phyloP scores from a whole-genome alignment of 2,888 invertebrate genomes.

The Nomada flava region DNA sequence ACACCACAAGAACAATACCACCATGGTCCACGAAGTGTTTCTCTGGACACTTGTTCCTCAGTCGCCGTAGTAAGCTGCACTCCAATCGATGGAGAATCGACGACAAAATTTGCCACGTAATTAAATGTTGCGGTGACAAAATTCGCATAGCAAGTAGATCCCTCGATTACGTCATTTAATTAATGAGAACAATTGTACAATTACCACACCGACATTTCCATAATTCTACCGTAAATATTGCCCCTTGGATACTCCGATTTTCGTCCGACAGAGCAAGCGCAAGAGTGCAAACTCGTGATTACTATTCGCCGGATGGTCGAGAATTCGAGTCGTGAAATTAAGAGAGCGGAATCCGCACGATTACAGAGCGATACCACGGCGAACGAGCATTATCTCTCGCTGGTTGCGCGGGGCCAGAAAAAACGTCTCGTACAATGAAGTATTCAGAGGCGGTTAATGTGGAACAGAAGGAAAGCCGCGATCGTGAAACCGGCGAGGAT shows the following conservation, averaged over 20 bases:
- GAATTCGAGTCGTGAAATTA: conserved; percentile 8
- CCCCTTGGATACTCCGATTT: too few relatives aligned
- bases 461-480: conserved; percentile 55
- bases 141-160: background rate
- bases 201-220: too few relatives aligned
- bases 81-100: conserved; percentile 3
- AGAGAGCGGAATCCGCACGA: conserved; percentile 10
- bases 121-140: background rate
- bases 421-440: conserved; percentile 34
- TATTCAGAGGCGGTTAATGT: conserved; percentile 51
- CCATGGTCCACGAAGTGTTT: background rate
- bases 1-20: background rate
- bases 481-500: conserved; percentile 46
- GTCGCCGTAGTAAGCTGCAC: background rate
- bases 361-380: conserved; percentile 14
- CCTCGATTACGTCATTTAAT: too few relatives aligned
- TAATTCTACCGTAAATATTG: too few relatives aligned
- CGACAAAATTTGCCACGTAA: too few relatives aligned
- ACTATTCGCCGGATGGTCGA: background rate
- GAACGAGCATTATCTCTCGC: conserved; percentile 9
- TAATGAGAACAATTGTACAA: too few relatives aligned
- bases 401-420: background rate
- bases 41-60: background rate
- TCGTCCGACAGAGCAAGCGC: too few relatives aligned
- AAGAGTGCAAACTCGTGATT: too few relatives aligned